These are phyloP conservation scores for Mus caroli DNA, from an alignment of 2,797 vertebrate genomes.

Conservation along the genomic window DNA sequence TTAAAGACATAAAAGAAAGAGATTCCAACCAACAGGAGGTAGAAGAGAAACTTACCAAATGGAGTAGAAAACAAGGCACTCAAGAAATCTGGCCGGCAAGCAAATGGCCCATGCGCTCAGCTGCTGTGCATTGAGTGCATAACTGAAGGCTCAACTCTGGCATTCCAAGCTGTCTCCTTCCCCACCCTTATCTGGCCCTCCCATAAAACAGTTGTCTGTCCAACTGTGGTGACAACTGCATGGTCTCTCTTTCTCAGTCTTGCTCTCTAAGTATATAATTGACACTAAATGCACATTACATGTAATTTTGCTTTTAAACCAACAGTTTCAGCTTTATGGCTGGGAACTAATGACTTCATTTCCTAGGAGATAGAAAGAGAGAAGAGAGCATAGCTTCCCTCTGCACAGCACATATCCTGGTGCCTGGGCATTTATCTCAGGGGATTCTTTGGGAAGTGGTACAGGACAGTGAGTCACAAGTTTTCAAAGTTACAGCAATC, in stretches of 20 bases:
- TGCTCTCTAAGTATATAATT: slow-evolving; percentile 3
- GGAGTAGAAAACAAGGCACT: slow-evolving; percentile 46
- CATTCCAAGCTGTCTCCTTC: slow-evolving; percentile 3
- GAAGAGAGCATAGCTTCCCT: neutral
- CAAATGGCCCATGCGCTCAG: slow-evolving; percentile 48
- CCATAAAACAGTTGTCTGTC: slow-evolving; percentile 82
- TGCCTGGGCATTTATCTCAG: neutral
- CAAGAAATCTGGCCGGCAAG: slow-evolving; percentile 30
- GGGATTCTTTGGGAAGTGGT: neutral
- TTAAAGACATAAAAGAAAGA: slow-evolving; percentile 48
- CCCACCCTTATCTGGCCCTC: neutral
- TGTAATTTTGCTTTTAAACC: slow-evolving; percentile 55
- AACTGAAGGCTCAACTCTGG: slow-evolving; percentile 46
- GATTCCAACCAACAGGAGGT: slow-evolving; percentile 11
- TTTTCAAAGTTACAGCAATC: slow-evolving; percentile 36
- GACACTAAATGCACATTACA: slow-evolving; percentile 15
- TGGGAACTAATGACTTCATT: slow-evolving; percentile 31
- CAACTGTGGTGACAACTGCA: slow-evolving; percentile 87
- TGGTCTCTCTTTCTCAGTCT: slow-evolving; percentile 37
- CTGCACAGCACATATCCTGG: neutral
- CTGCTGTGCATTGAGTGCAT: slow-evolving; percentile 60
- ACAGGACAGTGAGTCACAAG: slow-evolving; percentile 6
- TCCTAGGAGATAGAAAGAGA: slow-evolving; percentile 25
- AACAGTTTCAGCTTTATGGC: slow-evolving; percentile 7
- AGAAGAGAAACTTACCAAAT: slow-evolving; percentile 25